These are phyloP conservation scores for Anagyrus pseudococci DNA, from an alignment of 2,888 invertebrate genomes.

Conservation along the genomic window DNA sequence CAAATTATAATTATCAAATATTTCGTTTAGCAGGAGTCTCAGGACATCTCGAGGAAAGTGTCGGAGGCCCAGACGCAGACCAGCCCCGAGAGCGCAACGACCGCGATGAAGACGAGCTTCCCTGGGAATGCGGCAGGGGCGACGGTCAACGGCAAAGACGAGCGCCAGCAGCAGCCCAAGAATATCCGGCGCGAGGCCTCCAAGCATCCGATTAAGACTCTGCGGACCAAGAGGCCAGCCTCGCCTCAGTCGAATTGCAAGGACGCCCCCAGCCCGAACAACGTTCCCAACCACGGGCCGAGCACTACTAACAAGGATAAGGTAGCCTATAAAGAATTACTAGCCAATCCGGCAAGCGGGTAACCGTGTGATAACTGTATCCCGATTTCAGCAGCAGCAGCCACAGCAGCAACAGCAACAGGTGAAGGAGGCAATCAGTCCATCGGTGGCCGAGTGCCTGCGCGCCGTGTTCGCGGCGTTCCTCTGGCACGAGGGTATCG, in stretches of 20 bases:
- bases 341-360: too few relatives aligned
- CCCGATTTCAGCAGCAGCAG: too few relatives aligned
- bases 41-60: slow-evolving; percentile 57
- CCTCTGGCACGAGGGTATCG: slow-evolving; percentile 96
- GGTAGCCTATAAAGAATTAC: slow-evolving; percentile 19
- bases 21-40: slow-evolving; percentile 51
- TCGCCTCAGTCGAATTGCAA: slow-evolving; percentile 61
- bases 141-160: slow-evolving; percentile 65
- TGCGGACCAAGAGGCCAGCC: slow-evolving; percentile 61
- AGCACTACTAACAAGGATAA: slow-evolving; percentile 62
- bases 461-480: slow-evolving; percentile 96
- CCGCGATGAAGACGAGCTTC: slow-evolving; percentile 66
- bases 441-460: slow-evolving; percentile 89
- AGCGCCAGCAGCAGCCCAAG: slow-evolving; percentile 66
- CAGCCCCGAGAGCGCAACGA: slow-evolving; percentile 62
- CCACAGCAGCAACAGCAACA: too few relatives aligned
- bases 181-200: slow-evolving; percentile 66
- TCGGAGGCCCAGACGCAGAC: slow-evolving; percentile 66
- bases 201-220: slow-evolving; percentile 51
- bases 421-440: slow-evolving; percentile 85
- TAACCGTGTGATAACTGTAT: too few relatives aligned
- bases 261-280: slow-evolving; percentile 40
- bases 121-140: slow-evolving; percentile 69
- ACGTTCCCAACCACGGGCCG: slow-evolving; percentile 30
- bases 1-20: neutral